phyloP scores from a whole-genome alignment of 2,888 invertebrate genomes.

The Cryptus viduatorius region DNA sequence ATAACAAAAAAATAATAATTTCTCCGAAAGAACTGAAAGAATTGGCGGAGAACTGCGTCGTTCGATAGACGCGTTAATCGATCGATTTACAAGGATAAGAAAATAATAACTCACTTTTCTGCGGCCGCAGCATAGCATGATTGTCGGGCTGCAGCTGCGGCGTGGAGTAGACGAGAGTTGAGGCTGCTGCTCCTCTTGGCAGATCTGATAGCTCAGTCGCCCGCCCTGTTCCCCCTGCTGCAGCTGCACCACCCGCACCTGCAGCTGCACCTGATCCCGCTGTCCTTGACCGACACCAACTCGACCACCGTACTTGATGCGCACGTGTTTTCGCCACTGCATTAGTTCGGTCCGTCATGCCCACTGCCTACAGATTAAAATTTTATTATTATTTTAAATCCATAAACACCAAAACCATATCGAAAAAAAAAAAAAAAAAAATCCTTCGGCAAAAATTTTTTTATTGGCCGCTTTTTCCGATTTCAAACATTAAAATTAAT shows the following conservation, averaged over 20 bases:
- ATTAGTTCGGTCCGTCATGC: conserved; percentile 85
- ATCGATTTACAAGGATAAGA: conserved; percentile 15
- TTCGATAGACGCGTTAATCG: no score
- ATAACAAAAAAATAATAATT: no score
- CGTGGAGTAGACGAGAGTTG: conserved; percentile 81
- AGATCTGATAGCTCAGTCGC: conserved; percentile 75
- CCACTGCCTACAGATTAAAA: conserved; percentile 78
- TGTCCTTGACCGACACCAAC: conserved; percentile 84
- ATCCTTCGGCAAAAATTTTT: no score
- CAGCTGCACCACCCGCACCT: conserved; percentile 84
- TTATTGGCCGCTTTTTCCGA: no score
- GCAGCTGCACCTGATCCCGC: conserved; percentile 79
- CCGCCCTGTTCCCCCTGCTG: conserved; percentile 76
- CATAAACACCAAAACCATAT: background rate
- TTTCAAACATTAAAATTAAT: no score
- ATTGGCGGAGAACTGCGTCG: background rate
- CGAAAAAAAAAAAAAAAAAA: no score
- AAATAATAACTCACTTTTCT: conserved; percentile 90
- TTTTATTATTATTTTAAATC: background rate
- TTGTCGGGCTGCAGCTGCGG: conserved; percentile 92
- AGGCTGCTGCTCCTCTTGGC: conserved; percentile 79
- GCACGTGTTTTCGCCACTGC: conserved; percentile 85
- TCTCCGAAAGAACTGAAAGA: background rate
- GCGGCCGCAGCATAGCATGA: conserved; percentile 98
- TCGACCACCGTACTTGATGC: conserved; percentile 85